A percentile compares a stretch with the other conserved stretches of the same genome.
Conservation (phyloP, 2,113 vertebrate genomes). For the Melanerpes aurifrons region DNA sequence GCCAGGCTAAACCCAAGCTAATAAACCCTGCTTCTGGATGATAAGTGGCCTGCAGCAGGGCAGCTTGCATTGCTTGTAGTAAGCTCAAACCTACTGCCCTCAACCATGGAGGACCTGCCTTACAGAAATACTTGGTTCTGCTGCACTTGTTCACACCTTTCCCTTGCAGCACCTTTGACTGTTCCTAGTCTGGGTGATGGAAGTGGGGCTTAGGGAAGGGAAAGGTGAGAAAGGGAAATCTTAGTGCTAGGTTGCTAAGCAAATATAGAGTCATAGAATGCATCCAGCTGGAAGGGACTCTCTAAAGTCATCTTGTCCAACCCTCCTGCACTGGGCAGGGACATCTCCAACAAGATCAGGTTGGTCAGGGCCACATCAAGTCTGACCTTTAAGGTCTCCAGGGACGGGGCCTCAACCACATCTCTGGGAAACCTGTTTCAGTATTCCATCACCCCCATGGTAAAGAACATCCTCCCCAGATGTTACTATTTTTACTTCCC, state of each 20-base stretch:
- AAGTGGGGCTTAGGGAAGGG: not conserved
- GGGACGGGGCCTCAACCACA: no score
- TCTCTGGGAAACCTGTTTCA: no score
- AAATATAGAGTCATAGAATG: not conserved
- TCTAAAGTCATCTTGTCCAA: no score
- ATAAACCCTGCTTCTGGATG: not conserved
- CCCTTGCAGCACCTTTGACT: not conserved
- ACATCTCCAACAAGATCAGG: no score
- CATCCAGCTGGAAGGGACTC: no score
- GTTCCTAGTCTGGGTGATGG: not conserved
- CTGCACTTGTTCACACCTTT: not conserved
- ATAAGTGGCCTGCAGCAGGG: not conserved
- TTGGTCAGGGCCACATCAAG: no score
- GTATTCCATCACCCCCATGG: no score
- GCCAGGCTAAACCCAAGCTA: not conserved
- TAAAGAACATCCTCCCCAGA: no score
- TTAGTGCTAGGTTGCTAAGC: not conserved
- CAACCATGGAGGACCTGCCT: not conserved
- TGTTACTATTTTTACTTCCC: not conserved
- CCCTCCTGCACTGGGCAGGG: no score
- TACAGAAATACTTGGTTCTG: not conserved
- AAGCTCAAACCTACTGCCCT: not conserved
- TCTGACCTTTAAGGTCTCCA: no score
- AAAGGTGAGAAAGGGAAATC: not conserved
- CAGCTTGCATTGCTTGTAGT: not conserved